Evolutionary conservation across 2,113 vertebrate species (phyloP).

Genomic region (Ploceus nigricollis): DNA sequence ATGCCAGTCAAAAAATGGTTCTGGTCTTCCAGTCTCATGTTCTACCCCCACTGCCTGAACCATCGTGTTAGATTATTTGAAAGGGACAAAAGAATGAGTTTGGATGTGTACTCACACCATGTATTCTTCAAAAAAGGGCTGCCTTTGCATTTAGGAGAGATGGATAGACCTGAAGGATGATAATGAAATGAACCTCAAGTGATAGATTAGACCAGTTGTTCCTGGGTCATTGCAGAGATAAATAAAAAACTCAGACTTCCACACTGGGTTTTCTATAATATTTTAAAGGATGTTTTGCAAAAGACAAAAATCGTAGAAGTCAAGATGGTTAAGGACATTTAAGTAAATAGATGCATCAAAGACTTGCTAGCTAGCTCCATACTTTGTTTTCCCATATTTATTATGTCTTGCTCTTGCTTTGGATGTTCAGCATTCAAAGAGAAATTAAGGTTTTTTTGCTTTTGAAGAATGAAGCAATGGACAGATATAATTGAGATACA

Average conservation of each 20-base stretch:
- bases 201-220: not conserved
- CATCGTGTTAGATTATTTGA: not conserved
- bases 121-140: slow-evolving; percentile 27
- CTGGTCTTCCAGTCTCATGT: not conserved
- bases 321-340: not conserved
- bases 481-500: not conserved
- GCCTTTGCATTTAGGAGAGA: not conserved
- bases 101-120: not conserved
- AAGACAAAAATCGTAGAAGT: not conserved
- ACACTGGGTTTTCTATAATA: not conserved
- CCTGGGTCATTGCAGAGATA: not conserved
- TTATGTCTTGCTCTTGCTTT: not conserved
- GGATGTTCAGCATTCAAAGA: not conserved
- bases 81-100: not conserved
- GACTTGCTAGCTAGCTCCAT: not conserved
- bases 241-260: not conserved
- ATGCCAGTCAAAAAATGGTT: not conserved
- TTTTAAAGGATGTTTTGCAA: not conserved
- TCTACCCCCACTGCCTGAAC: not conserved
- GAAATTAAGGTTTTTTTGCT: not conserved
- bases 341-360: not conserved
- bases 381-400: not conserved
- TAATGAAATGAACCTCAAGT: not conserved
- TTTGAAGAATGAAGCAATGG: not conserved
- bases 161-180: not conserved